Evolutionary conservation across 2,888 invertebrate species (phyloP).

Genomic region (Pandemis corylana): DNA sequence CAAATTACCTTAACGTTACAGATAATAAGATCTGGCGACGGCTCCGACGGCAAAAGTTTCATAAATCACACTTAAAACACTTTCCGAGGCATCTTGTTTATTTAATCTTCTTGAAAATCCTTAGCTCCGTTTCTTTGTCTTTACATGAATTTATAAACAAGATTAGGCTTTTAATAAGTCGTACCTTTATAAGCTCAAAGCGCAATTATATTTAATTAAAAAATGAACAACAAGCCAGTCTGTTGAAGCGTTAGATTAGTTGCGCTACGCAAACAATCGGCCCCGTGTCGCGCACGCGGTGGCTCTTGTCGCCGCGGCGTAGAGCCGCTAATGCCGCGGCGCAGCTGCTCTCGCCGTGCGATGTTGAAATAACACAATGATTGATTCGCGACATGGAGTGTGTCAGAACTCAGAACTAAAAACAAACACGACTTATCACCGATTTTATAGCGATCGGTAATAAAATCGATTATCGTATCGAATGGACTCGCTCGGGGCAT

Average conservation of each 20-base stretch:
- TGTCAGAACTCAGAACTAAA: constrained; percentile 58
- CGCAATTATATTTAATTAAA: constrained; percentile 27
- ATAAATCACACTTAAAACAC: constrained; percentile 37
- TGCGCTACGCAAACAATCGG: constrained; percentile 27
- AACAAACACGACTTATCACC: constrained; percentile 65
- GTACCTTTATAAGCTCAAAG: constrained; percentile 12
- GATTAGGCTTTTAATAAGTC: constrained; percentile 32
- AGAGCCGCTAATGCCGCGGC: constrained; percentile 41
- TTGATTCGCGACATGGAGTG: constrained; percentile 67
- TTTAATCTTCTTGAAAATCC: constrained; percentile 22
- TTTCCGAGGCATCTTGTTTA: constrained; percentile 26
- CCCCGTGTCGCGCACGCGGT: background rate
- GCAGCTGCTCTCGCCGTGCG: constrained; percentile 53
- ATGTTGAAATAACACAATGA: constrained; percentile 67
- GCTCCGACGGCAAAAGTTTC: constrained; percentile 15
- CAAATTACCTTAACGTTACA: constrained; percentile 14
- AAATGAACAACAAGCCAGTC: constrained; percentile 23
- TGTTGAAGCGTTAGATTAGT: constrained; percentile 29
- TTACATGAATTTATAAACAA: constrained; percentile 31
- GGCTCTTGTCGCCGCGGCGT: background rate
- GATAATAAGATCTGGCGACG: constrained; percentile 34
- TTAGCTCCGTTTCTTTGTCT: constrained; percentile 36
- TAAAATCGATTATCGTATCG: constrained; percentile 77
- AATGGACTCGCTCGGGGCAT: constrained; percentile 57
- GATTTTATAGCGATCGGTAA: constrained; percentile 72